Evolutionary conservation across 1,140 invertebrate genomes (phyloP).

Genomic region (Ostrea denselamellosa): DNA sequence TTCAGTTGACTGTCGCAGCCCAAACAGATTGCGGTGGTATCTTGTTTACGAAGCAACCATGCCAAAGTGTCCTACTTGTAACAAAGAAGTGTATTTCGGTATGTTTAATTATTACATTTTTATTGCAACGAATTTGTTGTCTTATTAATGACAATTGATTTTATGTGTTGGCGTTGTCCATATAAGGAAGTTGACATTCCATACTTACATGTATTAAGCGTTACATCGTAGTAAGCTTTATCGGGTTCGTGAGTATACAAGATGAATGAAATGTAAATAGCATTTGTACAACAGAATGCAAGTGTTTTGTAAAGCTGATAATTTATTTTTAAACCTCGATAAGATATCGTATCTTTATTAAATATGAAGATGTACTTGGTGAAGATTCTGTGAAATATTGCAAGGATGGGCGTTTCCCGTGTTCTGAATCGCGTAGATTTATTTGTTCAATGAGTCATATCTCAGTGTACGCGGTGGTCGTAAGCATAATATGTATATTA

Average conservation of each 20-base stretch:
- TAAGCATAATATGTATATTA: conserved; percentile 29
- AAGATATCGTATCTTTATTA: conserved; percentile 18
- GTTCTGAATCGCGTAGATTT: neutral
- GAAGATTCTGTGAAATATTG: neutral
- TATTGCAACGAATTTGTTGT: neutral
- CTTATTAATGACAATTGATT: neutral
- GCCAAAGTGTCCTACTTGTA: conserved; percentile 54
- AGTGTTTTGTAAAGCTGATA: neutral
- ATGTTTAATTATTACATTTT: conserved; percentile 6
- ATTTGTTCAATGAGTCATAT: conserved; percentile 25
- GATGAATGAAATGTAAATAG: conserved; percentile 33
- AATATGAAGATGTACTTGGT: conserved; percentile 22
- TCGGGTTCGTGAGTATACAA: neutral
- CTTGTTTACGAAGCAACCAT: conserved; percentile 29
- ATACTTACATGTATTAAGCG: neutral
- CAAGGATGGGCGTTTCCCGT: neutral
- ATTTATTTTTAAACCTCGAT: conserved; percentile 6
- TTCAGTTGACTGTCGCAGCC: neutral
- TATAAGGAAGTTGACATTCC: neutral
- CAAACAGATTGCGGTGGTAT: neutral
- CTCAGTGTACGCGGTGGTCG: neutral
- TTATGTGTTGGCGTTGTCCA: neutral
- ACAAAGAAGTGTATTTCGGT: conserved; percentile 54
- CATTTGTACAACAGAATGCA: neutral
- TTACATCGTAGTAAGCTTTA: neutral